A percentile compares a stretch with the other conserved stretches of the same genome.
phyloP scores from a whole-genome alignment of 2,797 vertebrate species.

The Crax fasciolata region DNA sequence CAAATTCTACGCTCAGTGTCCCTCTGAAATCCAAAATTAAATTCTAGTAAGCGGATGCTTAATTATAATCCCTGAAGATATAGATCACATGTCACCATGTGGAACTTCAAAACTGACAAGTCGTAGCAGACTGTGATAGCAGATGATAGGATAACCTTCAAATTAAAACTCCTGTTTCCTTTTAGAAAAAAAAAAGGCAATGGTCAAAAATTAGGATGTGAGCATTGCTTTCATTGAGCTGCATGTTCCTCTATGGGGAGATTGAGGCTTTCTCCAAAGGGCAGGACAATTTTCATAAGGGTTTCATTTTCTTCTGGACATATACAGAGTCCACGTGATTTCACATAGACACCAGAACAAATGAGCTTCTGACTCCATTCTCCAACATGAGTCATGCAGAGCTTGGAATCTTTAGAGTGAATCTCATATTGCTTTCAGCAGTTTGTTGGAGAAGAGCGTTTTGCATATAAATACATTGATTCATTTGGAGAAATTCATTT shows the following conservation, averaged over 20 bases:
- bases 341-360: background rate
- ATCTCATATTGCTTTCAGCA: constrained; percentile 9
- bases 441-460: background rate
- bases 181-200: background rate
- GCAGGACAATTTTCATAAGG: background rate
- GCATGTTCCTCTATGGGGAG: background rate
- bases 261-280: background rate
- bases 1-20: background rate
- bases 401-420: background rate
- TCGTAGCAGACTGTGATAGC: rapidly evolving
- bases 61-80: background rate
- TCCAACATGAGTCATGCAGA: background rate
- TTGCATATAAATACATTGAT: constrained; percentile 16
- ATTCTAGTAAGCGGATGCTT: background rate
- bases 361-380: background rate
- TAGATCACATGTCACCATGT: background rate
- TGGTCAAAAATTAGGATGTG: background rate
- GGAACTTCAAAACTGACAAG: background rate
- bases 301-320: background rate
- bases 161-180: background rate
- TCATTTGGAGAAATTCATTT: background rate
- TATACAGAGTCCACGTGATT: background rate
- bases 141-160: background rate
- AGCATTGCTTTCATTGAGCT: background rate
- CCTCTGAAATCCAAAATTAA: background rate